These are phyloP conservation scores for Hydractinia symbiolongicarpus DNA, from an alignment of 30 jellyfish, hydroid and myxozoan genomes.

Conservation along the genomic window DNA sequence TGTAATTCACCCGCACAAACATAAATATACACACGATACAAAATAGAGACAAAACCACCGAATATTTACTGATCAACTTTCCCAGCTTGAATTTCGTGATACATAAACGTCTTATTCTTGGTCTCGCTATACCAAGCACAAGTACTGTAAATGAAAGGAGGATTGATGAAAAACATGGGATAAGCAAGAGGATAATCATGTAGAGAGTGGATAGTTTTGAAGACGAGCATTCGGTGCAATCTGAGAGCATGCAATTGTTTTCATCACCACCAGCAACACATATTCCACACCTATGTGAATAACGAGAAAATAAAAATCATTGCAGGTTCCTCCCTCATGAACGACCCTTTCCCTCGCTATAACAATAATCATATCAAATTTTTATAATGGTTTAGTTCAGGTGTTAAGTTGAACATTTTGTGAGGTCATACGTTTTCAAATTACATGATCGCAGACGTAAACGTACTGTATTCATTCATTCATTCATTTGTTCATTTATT, in stretches of 20 bases:
- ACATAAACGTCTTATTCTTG: slow-evolving; percentile 4
- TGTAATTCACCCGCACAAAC: background rate
- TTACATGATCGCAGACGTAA: too few species aligned
- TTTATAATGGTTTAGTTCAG: too few species aligned
- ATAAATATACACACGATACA: slow-evolving; percentile 12
- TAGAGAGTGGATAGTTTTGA: slow-evolving; percentile 33
- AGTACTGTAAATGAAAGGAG: slow-evolving; percentile 7
- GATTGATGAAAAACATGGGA: slow-evolving; percentile 2
- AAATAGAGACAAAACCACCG: slow-evolving; percentile 10
- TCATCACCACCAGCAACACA: slow-evolving; percentile 46
- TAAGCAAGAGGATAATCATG: slow-evolving; percentile 3
- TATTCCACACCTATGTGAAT: slow-evolving; percentile 59
- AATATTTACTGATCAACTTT: slow-evolving; percentile 6
- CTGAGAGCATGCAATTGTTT: slow-evolving; percentile 36
- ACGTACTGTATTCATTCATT: too few species aligned
- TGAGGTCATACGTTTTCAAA: too few species aligned
- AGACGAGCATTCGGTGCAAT: slow-evolving; percentile 58
- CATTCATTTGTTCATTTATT: too few species aligned
- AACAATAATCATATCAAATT: too few species aligned
- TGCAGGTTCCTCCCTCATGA: too few species aligned
- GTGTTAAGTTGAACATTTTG: too few species aligned
- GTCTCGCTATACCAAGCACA: background rate
- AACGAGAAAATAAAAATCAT: background rate
- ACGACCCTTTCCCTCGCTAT: too few species aligned
- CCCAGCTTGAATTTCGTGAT: slow-evolving; percentile 37